Percentiles rank a stretch among this genome's conserved stretches.
phyloP scores from a whole-genome alignment of 2,797 vertebrate genomes.

The Spondyliosoma cantharus region DNA sequence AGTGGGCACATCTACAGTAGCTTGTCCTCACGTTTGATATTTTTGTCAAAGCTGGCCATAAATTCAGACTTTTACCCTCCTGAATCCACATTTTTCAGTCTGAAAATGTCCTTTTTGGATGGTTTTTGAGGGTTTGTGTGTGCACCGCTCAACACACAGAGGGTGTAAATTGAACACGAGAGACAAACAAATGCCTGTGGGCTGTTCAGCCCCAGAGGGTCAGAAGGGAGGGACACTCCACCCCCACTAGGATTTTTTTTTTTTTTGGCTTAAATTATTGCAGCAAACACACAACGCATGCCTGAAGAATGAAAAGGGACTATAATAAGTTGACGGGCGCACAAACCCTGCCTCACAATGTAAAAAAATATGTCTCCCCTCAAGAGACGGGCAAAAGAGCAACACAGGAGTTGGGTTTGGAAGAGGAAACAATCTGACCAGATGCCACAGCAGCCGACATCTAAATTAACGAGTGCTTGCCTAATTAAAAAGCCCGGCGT shows the following conservation, averaged over 20 bases:
- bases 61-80: neutral
- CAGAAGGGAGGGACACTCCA: constrained; percentile 64
- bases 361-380: neutral
- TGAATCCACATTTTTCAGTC: neutral
- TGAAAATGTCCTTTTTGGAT: neutral
- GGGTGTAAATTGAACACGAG: constrained; percentile 56
- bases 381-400: neutral
- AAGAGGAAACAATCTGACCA: constrained; percentile 4
- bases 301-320: constrained; percentile 21
- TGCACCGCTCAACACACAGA: neutral
- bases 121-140: neutral
- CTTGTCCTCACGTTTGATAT: neutral
- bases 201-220: constrained; percentile 57
- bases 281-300: constrained; percentile 24
- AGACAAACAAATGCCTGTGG: constrained; percentile 74
- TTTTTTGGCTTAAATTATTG: constrained; percentile 40
- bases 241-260: constrained; percentile 34
- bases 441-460: constrained; percentile 23
- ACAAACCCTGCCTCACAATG: neutral
- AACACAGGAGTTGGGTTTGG: neutral
- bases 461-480: constrained; percentile 35
- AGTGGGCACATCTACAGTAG: neutral
- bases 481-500: constrained; percentile 54
- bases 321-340: neutral
- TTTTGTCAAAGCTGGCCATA: neutral